Percentiles rank a stretch among this genome's conserved stretches.
Evolutionary conservation across 2,113 vertebrate genomes (phyloP).

Genomic region (Callorhinus ursinus): DNA sequence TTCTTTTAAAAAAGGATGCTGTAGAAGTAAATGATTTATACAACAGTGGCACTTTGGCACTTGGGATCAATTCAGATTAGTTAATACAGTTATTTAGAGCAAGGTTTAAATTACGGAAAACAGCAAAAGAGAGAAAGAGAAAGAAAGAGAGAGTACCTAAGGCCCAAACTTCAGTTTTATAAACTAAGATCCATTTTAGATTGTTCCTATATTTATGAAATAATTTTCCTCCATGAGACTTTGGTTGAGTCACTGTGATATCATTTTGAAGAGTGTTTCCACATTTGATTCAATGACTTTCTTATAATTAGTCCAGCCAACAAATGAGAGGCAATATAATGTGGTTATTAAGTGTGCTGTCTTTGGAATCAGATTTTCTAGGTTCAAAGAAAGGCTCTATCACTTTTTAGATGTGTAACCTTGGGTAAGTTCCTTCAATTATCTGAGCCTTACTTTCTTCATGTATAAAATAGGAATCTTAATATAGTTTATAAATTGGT

Average conservation of each 20-base stretch:
- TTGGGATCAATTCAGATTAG: not conserved
- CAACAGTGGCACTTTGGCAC: conserved; percentile 62
- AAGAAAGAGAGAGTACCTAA: not conserved
- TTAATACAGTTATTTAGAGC: not conserved
- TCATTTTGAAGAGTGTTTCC: not conserved
- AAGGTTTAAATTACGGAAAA: not conserved
- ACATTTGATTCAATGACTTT: not conserved
- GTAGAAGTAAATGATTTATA: not conserved
- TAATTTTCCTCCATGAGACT: not conserved
- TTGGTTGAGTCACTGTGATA: not conserved
- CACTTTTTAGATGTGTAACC: not conserved
- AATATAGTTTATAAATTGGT: not conserved
- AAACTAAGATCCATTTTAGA: not conserved
- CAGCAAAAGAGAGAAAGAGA: not conserved
- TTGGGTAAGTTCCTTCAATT: not conserved
- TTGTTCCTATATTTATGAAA: not conserved
- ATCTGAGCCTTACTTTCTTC: not conserved
- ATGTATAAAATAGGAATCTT: not conserved
- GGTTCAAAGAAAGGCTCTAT: not conserved
- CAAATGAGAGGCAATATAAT: not conserved
- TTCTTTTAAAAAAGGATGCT: not conserved
- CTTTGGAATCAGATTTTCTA: conserved; percentile 33
- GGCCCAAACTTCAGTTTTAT: not conserved
- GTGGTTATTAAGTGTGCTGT: not conserved
- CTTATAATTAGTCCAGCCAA: not conserved